A percentile compares a stretch with the other conserved stretches of the same genome.
These are phyloP conservation scores for Tachycineta bicolor DNA, from an alignment of 2,113 vertebrate species.

Conservation along the genomic window DNA sequence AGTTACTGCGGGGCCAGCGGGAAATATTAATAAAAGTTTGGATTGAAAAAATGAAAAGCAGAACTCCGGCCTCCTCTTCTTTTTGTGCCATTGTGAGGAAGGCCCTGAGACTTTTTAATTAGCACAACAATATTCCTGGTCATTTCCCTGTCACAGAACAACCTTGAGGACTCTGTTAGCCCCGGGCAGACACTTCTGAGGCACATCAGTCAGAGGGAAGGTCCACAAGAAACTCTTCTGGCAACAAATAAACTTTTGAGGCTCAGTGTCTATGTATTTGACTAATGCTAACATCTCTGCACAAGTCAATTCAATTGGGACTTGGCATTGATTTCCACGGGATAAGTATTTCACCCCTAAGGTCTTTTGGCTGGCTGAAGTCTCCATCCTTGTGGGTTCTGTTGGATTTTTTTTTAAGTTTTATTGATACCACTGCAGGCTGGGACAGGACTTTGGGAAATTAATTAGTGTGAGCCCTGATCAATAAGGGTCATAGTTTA, in stretches of 20 bases:
- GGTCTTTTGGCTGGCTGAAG: background rate
- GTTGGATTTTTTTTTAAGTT: background rate
- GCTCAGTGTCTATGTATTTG: background rate
- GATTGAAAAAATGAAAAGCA: background rate
- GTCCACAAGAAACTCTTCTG: background rate
- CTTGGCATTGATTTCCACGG: constrained; percentile 3
- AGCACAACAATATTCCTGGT: background rate
- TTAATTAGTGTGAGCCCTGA: constrained; percentile 54
- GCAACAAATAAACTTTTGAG: background rate
- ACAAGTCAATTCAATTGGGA: background rate
- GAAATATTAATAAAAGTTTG: background rate
- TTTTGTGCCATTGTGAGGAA: background rate
- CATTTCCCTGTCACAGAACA: background rate
- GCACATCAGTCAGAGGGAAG: background rate
- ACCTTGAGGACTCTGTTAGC: background rate
- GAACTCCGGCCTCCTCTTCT: background rate
- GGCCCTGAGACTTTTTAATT: background rate
- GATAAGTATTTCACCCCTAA: background rate
- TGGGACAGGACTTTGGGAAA: constrained; percentile 45
- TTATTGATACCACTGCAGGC: constrained; percentile 6
- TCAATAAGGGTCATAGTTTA: constrained; percentile 63
- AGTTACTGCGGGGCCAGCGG: background rate
- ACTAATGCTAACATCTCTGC: background rate
- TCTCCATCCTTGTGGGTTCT: background rate
- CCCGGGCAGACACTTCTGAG: background rate